These are phyloP conservation scores for Ascidia mentula DNA, from an alignment of 23 tunicate species.

Conservation along the genomic window DNA sequence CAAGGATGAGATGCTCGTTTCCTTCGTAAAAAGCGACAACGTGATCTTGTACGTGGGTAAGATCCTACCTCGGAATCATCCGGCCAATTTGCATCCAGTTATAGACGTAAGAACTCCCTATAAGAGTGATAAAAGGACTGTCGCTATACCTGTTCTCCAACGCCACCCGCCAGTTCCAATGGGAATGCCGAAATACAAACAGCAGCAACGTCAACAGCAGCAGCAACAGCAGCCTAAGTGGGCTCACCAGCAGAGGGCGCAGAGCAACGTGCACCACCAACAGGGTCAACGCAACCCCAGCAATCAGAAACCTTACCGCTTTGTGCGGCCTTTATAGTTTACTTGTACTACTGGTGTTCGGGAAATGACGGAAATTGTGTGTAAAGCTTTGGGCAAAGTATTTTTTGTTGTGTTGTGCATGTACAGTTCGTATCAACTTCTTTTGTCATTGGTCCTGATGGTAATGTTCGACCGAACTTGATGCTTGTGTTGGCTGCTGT, in stretches of 20 bases:
- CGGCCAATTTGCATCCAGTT: conserved; percentile 21
- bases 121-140: background rate
- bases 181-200: background rate
- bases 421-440: too few relatives aligned
- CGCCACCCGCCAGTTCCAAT: background rate
- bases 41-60: conserved; percentile 21
- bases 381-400: too few relatives aligned
- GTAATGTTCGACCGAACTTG: too few relatives aligned
- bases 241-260: background rate
- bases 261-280: background rate
- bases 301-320: too few relatives aligned
- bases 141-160: conserved; percentile 14
- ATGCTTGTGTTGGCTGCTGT: too few relatives aligned
- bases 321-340: too few relatives aligned
- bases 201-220: conserved; percentile 7
- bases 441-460: too few relatives aligned
- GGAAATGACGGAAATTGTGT: too few relatives aligned
- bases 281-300: conserved; percentile 21
- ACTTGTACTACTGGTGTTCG: too few relatives aligned
- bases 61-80: conserved; percentile 44
- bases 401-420: too few relatives aligned
- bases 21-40: conserved; percentile 67
- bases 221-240: background rate
- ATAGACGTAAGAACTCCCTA: background rate
- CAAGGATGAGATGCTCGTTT: conserved; percentile 66